Evolutionary conservation across 1,140 invertebrate genomes (phyloP).

Genomic region (Phenacoccus solenopsis): DNA sequence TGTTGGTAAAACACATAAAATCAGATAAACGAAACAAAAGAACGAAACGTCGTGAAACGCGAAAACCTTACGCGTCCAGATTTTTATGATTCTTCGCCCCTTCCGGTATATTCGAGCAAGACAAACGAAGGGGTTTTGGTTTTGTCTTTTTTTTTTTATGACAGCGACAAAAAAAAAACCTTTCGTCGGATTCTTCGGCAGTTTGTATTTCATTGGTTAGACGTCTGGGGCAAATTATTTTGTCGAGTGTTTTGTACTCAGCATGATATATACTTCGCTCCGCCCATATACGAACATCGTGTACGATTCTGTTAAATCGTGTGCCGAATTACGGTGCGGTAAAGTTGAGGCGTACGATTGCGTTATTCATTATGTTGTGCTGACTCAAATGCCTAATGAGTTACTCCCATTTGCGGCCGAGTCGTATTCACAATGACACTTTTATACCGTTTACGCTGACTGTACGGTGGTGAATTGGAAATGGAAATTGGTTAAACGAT

Average conservation of each 20-base stretch:
- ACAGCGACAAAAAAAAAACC: background rate
- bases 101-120: background rate
- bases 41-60: no score
- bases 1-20: no score
- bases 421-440: slow-evolving; percentile 10
- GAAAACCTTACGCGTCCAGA: no score
- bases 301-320: slow-evolving; percentile 1
- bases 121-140: background rate
- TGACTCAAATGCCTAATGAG: slow-evolving; percentile 17
- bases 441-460: slow-evolving; percentile 6
- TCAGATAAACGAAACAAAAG: no score
- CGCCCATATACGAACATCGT: background rate
- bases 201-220: slow-evolving; percentile 7
- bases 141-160: background rate
- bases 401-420: background rate
- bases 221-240: slow-evolving; percentile 13
- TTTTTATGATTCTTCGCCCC: slow-evolving; percentile 1
- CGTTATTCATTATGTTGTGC: slow-evolving; percentile 16
- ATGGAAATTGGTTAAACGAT: background rate
- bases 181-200: background rate
- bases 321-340: background rate
- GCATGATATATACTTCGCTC: slow-evolving; percentile 9
- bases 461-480: background rate
- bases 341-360: slow-evolving; percentile 6
- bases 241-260: slow-evolving; percentile 13